A percentile compares a stretch with the other conserved stretches of the same genome.
phyloP scores from a whole-genome alignment of 2,797 vertebrate genomes.

The Hippopotamyrus pictus region DNA sequence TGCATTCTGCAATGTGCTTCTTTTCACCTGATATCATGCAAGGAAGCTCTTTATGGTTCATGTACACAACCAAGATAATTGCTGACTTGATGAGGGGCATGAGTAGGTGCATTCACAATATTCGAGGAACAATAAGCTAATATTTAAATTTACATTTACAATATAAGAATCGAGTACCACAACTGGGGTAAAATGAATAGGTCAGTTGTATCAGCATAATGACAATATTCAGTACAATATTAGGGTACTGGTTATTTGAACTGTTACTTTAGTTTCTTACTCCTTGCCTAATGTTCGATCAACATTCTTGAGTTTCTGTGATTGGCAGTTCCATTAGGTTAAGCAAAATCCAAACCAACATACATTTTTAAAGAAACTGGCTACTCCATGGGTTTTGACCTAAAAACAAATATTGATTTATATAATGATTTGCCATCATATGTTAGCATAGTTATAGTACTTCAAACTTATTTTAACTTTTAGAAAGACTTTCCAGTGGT shows the following conservation, averaged over 20 bases:
- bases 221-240: background rate
- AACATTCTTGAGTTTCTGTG: background rate
- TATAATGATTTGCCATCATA: background rate
- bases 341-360: background rate
- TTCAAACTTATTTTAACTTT: background rate
- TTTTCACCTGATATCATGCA: background rate
- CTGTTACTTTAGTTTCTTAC: background rate
- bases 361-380: background rate
- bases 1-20: background rate
- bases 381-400: background rate
- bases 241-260: background rate
- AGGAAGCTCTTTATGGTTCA: background rate
- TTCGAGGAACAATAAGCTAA: background rate
- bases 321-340: background rate
- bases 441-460: background rate
- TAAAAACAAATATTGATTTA: background rate
- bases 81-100: background rate
- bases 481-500: conserved; percentile 17
- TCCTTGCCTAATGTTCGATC: background rate
- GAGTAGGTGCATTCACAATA: background rate
- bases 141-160: background rate
- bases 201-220: background rate
- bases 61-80: background rate
- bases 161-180: background rate
- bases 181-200: background rate